Evolutionary conservation across 35 echinoderm and acorn worm species (phyloP).

Genomic region (Heliocidaris erythrogramma): DNA sequence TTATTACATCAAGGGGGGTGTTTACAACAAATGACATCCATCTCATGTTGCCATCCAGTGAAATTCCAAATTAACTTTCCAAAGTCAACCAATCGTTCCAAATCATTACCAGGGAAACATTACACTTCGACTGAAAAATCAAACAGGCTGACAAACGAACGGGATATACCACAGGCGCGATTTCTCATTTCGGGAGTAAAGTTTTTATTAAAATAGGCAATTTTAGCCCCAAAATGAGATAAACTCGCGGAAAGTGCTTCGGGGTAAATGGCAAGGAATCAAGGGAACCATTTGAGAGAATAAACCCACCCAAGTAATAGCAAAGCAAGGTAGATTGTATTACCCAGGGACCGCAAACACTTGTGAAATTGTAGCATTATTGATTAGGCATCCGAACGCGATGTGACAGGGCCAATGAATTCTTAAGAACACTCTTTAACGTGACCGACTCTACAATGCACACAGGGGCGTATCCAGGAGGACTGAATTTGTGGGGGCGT

Average conservation of each 20-base stretch:
- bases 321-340: not conserved
- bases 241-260: not conserved
- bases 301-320: slow-evolving; percentile 37
- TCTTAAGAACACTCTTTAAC: not conserved
- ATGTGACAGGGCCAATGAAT: slow-evolving; percentile 39
- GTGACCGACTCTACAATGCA: not conserved
- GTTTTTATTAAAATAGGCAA: not conserved
- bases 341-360: slow-evolving; percentile 3
- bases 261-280: not conserved
- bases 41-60: not conserved
- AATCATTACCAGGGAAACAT: not conserved
- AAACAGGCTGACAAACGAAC: not conserved
- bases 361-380: slow-evolving; percentile 44
- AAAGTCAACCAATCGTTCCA: slow-evolving; percentile 1
- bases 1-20: not conserved
- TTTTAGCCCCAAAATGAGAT: not conserved
- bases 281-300: slow-evolving; percentile 5
- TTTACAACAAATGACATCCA: slow-evolving; percentile 12
- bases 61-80: not conserved
- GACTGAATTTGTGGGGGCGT: not conserved
- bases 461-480: not conserved
- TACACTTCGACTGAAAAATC: not conserved
- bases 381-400: slow-evolving; percentile 22
- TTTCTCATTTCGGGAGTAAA: not conserved
- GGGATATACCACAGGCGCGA: not conserved